These are phyloP conservation scores for Pteromalus puparum DNA, from an alignment of 1,140 invertebrate species.

Conservation along the genomic window DNA sequence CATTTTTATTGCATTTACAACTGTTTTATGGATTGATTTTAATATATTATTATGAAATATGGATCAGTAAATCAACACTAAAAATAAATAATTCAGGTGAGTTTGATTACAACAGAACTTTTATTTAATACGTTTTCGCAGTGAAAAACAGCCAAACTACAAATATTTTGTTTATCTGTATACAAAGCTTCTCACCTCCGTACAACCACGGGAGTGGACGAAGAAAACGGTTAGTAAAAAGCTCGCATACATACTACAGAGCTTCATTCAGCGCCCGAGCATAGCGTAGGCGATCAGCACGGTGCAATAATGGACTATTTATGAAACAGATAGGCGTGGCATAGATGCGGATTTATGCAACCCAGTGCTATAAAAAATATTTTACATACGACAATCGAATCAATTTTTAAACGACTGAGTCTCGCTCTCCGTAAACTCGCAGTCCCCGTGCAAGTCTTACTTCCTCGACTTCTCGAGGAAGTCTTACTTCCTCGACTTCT, in stretches of 20 bases:
- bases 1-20: too few relatives aligned
- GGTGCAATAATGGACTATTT: too few relatives aligned
- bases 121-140: slow-evolving; percentile 63
- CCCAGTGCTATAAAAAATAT: too few relatives aligned
- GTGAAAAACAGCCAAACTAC: slow-evolving; percentile 62
- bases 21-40: too few relatives aligned
- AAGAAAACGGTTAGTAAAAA: slow-evolving; percentile 64
- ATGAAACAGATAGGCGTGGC: too few relatives aligned
- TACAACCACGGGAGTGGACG: slow-evolving; percentile 57
- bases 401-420: background rate
- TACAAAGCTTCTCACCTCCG: slow-evolving; percentile 59
- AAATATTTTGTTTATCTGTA: slow-evolving; percentile 58
- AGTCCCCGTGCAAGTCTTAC: too few relatives aligned
- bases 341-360: too few relatives aligned
- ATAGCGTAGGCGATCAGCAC: too few relatives aligned
- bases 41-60: background rate
- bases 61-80: background rate
- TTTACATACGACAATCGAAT: background rate
- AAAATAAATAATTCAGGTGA: background rate
- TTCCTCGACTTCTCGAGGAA: too few relatives aligned
- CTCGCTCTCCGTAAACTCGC: background rate
- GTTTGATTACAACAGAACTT: slow-evolving; percentile 60
- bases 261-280: slow-evolving; percentile 40
- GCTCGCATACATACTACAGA: slow-evolving; percentile 63
- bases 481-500: too few relatives aligned